These are phyloP conservation scores for Amphiprion ocellaris DNA, from an alignment of 2,113 vertebrate genomes.

Conservation along the genomic window DNA sequence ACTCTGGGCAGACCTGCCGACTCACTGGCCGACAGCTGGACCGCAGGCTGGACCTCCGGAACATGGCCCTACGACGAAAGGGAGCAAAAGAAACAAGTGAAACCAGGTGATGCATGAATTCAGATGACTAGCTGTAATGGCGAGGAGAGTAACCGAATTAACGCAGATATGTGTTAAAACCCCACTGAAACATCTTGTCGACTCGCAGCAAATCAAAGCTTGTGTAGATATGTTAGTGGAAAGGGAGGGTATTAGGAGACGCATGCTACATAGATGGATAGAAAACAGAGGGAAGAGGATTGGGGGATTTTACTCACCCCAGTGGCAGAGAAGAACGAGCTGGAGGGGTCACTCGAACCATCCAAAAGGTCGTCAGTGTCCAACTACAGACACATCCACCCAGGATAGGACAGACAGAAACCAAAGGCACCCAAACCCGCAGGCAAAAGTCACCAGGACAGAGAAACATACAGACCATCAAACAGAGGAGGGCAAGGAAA, in stretches of 20 bases:
- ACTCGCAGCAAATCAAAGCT: conserved; percentile 53
- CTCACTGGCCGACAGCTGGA: conserved; percentile 88
- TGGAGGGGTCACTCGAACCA: conserved; percentile 91
- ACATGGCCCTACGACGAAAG: conserved; percentile 87
- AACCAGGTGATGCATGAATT: conserved; percentile 17
- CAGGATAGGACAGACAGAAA: conserved; percentile 81
- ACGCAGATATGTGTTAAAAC: conserved; percentile 23
- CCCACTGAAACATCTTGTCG: conserved; percentile 36
- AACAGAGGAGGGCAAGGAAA: conserved; percentile 72
- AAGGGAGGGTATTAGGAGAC: conserved; percentile 59
- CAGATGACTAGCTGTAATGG: not conserved
- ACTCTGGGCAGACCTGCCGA: conserved; percentile 84
- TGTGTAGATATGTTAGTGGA: conserved; percentile 73
- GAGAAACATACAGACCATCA: conserved; percentile 74
- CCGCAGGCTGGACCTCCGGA: conserved; percentile 88
- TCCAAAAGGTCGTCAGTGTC: conserved; percentile 95
- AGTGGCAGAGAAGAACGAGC: conserved; percentile 92
- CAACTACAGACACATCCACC: conserved; percentile 87
- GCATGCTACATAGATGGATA: conserved; percentile 76
- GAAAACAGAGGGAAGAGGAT: conserved; percentile 66
- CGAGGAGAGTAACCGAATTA: conserved; percentile 1
- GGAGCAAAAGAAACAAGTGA: conserved; percentile 24
- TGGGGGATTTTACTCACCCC: conserved; percentile 89
- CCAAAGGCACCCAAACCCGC: conserved; percentile 76
- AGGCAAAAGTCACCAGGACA: conserved; percentile 77